Base-by-base conservation (phyloP, 2,113 vertebrate genomes). In the Phycodurus eques region DNA sequence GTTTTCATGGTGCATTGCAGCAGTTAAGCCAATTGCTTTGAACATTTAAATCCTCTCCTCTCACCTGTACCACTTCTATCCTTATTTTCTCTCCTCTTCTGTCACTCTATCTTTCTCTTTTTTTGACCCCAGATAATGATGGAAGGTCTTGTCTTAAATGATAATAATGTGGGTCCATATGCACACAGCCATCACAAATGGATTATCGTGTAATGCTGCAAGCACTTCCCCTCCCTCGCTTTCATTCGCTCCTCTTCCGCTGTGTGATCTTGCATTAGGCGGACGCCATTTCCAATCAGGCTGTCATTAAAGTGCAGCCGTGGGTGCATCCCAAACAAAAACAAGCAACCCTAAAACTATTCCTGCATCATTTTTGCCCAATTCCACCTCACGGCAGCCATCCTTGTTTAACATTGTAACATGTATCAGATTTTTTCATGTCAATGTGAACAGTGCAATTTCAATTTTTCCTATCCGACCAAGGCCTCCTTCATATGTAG, bases 241-340 rank as follows among this genome's bases (percentile, higher is more conserved):
- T 44, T 61, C 74, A 19, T 73, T 60, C 72, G 62, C 71, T 33
- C 33, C 42, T 75, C 81, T 78, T 74, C 79, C 70, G 70, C 70
- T 42, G 57, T 64, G 68, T 60, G 71, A 79, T 74, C 86, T 80
- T 74, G 79, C 73, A 65, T 12, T 44, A 72, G 76, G 78, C 80
- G 57, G 76, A 79, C 78, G 85, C 72, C 76, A 60, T 71, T 83
- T 88, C 87, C 86, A 87, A 84, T 83, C 78, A 72, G 67, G 53
- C 74, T 76, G 81, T 85, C 90, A 85, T 88, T 91, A 89, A 90
- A 89, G 80, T 78, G 76, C 76, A 85, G 88, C 87, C 73, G 81
- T 86, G 83, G 86, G 82, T 79, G 75, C 60, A 69, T 69, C 83
- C 77, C 79, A 69, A 80, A 85, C 73, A 72, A 80, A 83, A 89